Conservation (phyloP, 2,113 vertebrate genomes). For the Tragelaphus imberbis region DNA sequence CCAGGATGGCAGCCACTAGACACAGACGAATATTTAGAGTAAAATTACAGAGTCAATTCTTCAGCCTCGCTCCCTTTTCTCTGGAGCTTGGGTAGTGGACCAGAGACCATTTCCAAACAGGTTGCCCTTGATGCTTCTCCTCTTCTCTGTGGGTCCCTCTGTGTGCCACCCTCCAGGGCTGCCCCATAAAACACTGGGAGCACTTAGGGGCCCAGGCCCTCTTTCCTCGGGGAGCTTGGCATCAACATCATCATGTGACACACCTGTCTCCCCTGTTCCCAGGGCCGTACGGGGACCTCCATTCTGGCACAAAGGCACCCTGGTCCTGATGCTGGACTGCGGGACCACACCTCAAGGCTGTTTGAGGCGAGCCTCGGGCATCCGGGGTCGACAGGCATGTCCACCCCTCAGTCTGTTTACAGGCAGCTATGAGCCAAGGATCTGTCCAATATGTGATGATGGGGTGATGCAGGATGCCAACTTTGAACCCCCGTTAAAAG, state of each 20-base stretch:
- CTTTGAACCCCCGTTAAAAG: neutral
- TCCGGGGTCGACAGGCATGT: neutral
- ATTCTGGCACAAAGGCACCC: neutral
- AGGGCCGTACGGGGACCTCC: neutral
- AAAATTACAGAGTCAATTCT: neutral
- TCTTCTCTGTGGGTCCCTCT: neutral
- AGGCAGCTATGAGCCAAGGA: fast-evolving
- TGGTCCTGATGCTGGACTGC: fast-evolving
- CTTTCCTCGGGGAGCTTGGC: neutral
- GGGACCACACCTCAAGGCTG: neutral
- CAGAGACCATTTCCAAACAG: neutral
- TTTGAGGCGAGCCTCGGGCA: neutral
- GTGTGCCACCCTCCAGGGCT: neutral
- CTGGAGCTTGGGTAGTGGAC: neutral
- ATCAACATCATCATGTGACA: fast-evolving
- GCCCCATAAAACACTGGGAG: neutral
- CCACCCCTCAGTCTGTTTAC: no score
- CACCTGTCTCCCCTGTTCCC: neutral
- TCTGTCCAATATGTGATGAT: fast-evolving
- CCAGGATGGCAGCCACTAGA: neutral
- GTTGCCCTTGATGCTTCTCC: neutral
- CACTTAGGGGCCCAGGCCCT: neutral
- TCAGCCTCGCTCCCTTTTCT: neutral
- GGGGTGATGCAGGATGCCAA: neutral
- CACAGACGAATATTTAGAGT: neutral